These are phyloP conservation scores for Cactoblastis cactorum DNA, from an alignment of 2,888 invertebrate species.

Conservation along the genomic window DNA sequence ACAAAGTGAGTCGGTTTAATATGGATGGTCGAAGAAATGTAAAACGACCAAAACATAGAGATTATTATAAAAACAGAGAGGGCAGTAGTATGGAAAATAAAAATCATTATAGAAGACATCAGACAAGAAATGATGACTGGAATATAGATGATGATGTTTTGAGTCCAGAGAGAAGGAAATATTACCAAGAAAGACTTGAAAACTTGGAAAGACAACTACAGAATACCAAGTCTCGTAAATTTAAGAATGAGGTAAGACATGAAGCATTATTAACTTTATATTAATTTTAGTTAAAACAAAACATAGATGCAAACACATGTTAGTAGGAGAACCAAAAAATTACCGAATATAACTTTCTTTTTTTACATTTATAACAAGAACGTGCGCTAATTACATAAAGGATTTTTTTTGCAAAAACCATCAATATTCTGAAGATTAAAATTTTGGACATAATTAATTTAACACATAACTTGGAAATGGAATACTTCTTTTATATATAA, in stretches of 20 bases:
- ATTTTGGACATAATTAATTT: too few species aligned
- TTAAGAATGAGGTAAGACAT: constrained; percentile 23
- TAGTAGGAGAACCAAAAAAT: too few species aligned
- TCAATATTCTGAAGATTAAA: too few species aligned
- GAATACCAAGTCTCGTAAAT: constrained; percentile 25
- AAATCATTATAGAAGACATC: constrained; percentile 20
- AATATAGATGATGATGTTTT: constrained; percentile 30
- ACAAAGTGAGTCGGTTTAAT: neutral
- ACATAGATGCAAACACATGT: too few species aligned
- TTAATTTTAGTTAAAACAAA: too few species aligned
- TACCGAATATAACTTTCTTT: too few species aligned
- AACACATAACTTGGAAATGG: too few species aligned
- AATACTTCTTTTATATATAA: too few species aligned
- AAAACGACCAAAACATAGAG: neutral
- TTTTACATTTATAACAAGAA: too few species aligned
- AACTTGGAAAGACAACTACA: constrained; percentile 43
- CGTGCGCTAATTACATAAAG: too few species aligned
- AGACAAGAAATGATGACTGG: constrained; percentile 14
- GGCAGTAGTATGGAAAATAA: constrained; percentile 20
- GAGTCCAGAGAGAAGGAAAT: constrained; percentile 45
- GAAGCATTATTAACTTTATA: too few species aligned
- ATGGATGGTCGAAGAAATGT: neutral
- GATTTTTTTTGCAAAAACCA: too few species aligned
- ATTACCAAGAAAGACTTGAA: constrained; percentile 54
- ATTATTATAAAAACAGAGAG: constrained; percentile 19